Conservation (phyloP, 2,797 vertebrate genomes). For the Amazona finschi region DNA sequence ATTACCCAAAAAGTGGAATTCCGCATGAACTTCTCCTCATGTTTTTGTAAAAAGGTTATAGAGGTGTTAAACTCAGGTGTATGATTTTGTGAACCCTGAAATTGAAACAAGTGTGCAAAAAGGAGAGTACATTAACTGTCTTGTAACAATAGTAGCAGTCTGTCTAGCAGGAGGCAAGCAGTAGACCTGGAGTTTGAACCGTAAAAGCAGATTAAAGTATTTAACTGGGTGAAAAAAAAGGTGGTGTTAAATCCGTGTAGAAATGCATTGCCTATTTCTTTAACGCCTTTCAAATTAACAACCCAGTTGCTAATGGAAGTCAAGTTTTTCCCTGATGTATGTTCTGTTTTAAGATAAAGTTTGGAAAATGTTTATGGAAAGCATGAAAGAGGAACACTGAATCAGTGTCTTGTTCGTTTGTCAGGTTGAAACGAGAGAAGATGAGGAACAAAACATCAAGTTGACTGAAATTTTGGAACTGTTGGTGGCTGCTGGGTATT, state of each 20-base stretch:
- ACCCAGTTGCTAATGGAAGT: neutral
- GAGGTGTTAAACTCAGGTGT: neutral
- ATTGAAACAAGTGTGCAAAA: neutral
- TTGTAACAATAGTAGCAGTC: neutral
- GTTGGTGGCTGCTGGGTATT: slow-evolving; percentile 95
- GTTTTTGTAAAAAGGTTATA: neutral
- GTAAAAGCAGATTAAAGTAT: neutral
- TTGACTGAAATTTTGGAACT: slow-evolving; percentile 93
- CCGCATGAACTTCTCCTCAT: accelerated
- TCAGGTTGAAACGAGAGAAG: slow-evolving; percentile 94
- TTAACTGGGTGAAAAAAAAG: neutral
- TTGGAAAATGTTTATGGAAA: accelerated
- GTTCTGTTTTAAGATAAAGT: neutral
- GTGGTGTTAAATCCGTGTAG: neutral
- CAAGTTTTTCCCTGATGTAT: neutral
- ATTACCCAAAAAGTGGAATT: neutral
- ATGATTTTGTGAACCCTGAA: neutral
- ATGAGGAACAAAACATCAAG: slow-evolving; percentile 95
- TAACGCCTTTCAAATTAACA: neutral
- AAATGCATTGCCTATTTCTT: neutral
- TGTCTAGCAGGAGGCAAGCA: neutral
- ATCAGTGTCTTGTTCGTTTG: neutral
- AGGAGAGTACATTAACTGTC: neutral
- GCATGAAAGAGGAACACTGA: neutral
- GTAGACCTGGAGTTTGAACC: neutral